Conservation (phyloP, 2,113 vertebrate species). For the Bambusicola thoracicus region DNA sequence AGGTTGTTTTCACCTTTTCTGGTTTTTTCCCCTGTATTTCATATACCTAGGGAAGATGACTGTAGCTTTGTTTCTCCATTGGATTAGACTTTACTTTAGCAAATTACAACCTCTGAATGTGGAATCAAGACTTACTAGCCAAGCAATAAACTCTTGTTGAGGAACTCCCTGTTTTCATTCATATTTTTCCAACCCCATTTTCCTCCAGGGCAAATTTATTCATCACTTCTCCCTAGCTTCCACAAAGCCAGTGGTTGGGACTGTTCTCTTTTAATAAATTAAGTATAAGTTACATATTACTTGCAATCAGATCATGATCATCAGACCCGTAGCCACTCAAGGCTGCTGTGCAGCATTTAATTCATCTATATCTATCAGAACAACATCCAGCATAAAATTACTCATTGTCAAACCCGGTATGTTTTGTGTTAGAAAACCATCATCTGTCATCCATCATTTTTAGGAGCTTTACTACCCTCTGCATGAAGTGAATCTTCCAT, state of each 20-base stretch:
- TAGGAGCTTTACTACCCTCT: constrained; percentile 41
- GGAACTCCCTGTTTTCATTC: constrained; percentile 32
- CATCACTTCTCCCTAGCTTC: constrained; percentile 28
- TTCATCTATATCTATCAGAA: constrained; percentile 50
- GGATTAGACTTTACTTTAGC: background rate
- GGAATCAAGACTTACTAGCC: background rate
- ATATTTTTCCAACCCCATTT: constrained; percentile 7
- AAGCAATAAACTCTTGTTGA: constrained; percentile 23
- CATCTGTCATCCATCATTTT: constrained; percentile 64
- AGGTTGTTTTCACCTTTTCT: background rate
- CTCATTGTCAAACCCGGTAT: constrained; percentile 55
- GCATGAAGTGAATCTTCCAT: constrained; percentile 46
- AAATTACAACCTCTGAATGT: constrained; percentile 10
- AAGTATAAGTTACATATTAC: constrained; percentile 20
- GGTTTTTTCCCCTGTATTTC: background rate
- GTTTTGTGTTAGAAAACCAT: constrained; percentile 60
- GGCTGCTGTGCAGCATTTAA: background rate
- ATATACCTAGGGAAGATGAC: background rate
- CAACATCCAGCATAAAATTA: constrained; percentile 46
- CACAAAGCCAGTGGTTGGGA: background rate
- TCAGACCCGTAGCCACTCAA: constrained; percentile 17
- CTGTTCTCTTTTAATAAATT: constrained; percentile 22
- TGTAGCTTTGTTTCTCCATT: background rate
- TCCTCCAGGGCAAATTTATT: constrained; percentile 29
- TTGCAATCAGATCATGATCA: constrained; percentile 18